Conservation (phyloP, 2,113 vertebrate genomes). For the Danionella cerebrum region DNA sequence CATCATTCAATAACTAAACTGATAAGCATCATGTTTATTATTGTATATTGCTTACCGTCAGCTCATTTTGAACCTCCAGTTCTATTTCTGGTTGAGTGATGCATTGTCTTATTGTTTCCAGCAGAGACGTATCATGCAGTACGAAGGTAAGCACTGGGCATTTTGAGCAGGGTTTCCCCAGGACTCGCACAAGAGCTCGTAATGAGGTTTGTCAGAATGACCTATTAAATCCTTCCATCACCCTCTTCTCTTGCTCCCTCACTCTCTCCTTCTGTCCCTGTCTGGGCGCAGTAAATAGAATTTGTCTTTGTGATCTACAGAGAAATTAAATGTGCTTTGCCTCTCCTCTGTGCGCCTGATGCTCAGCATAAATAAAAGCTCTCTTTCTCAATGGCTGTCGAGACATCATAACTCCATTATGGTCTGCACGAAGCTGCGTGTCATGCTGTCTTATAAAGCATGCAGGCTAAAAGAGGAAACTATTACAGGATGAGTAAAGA, state of each 20-base stretch:
- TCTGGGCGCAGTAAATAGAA: conserved; percentile 55
- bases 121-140: neutral
- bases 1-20: neutral
- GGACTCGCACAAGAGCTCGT: conserved; percentile 33
- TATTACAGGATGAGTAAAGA: conserved; percentile 12
- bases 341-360: conserved; percentile 38
- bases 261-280: conserved; percentile 6
- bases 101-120: neutral
- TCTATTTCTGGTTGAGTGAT: conserved; percentile 9
- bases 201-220: conserved; percentile 52
- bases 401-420: conserved; percentile 40
- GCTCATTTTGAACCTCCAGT: neutral
- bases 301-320: conserved; percentile 53
- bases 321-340: conserved; percentile 55
- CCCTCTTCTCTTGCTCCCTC: conserved; percentile 9
- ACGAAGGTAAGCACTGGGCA: conserved; percentile 34
- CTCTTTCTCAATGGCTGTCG: conserved; percentile 33
- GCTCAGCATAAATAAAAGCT: conserved; percentile 46
- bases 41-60: conserved; percentile 5
- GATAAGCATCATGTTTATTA: neutral
- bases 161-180: conserved; percentile 29
- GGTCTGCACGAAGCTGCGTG: conserved; percentile 28
- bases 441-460: conserved; percentile 20
- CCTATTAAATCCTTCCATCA: conserved; percentile 52
- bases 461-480: conserved; percentile 20